A percentile compares a stretch with the other conserved stretches of the same genome.
Conservation (phyloP, 2,113 vertebrate genomes). For the Cathartes aura region DNA sequence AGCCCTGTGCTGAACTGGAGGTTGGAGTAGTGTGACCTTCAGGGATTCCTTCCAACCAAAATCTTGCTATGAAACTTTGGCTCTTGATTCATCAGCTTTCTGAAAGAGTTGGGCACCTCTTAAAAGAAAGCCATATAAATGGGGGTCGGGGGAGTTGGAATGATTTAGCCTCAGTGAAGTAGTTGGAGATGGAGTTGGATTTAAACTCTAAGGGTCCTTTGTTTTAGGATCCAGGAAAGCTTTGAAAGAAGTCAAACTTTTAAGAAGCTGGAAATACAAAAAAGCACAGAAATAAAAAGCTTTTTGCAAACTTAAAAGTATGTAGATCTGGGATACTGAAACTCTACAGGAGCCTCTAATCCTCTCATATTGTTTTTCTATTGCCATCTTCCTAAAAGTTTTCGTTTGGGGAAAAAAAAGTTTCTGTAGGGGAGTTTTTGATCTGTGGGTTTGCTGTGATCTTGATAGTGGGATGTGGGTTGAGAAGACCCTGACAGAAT, state of each 20-base stretch:
- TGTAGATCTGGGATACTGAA: background rate
- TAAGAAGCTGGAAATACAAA: background rate
- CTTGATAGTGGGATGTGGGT: background rate
- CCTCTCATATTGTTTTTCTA: background rate
- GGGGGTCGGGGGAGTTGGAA: accelerated
- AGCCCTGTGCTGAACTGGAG: background rate
- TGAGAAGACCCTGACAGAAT: background rate
- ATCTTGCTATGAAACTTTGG: background rate
- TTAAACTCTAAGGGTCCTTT: background rate
- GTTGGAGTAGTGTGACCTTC: background rate
- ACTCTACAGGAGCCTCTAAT: background rate
- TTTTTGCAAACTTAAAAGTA: background rate
- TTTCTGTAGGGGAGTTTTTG: background rate
- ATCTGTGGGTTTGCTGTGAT: background rate
- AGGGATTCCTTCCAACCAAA: background rate
- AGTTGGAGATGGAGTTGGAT: background rate
- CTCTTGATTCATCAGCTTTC: background rate
- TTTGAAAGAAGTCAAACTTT: background rate
- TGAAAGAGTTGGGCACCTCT: background rate
- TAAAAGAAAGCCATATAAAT: background rate
- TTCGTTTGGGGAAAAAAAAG: background rate
- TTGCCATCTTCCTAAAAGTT: background rate
- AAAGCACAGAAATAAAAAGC: background rate
- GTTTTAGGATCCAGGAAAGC: background rate
- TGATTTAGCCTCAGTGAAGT: background rate